These are phyloP conservation scores for Gambusia holbrooki DNA, from an alignment of 2,113 vertebrate genomes.

Conservation along the genomic window DNA sequence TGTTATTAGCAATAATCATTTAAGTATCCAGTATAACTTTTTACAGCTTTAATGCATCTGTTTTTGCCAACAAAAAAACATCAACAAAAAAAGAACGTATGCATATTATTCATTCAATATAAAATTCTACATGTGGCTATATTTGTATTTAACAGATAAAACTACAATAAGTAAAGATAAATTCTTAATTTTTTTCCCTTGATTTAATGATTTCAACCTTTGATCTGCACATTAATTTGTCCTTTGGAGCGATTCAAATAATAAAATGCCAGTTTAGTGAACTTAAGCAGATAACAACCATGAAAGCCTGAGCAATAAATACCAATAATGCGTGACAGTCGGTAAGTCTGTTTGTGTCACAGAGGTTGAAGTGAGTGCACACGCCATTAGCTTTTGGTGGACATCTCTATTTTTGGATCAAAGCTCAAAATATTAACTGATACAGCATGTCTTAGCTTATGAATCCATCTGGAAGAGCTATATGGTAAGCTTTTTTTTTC, in stretches of 20 bases:
- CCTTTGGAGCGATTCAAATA: background rate
- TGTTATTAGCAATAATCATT: too few species aligned
- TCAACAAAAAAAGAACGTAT: too few species aligned
- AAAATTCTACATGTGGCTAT: too few species aligned
- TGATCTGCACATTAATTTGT: background rate
- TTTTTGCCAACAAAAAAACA: too few species aligned
- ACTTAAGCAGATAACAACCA: background rate
- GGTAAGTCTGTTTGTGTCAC: background rate
- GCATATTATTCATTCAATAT: too few species aligned
- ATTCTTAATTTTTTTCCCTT: too few species aligned
- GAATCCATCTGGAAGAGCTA: background rate
- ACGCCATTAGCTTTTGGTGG: background rate
- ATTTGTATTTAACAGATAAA: too few species aligned
- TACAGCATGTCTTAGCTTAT: background rate
- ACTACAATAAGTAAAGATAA: too few species aligned
- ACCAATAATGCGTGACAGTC: background rate
- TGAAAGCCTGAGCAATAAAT: slow-evolving; percentile 1
- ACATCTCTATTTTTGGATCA: background rate
- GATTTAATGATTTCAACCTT: too few species aligned
- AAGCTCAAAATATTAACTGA: background rate
- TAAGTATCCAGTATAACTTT: too few species aligned
- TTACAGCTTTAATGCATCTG: too few species aligned
- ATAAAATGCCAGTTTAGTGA: background rate
- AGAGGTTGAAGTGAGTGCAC: background rate
- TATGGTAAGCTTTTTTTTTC: background rate